Conservation (phyloP, 2,113 vertebrate species). For the Calypte anna region DNA sequence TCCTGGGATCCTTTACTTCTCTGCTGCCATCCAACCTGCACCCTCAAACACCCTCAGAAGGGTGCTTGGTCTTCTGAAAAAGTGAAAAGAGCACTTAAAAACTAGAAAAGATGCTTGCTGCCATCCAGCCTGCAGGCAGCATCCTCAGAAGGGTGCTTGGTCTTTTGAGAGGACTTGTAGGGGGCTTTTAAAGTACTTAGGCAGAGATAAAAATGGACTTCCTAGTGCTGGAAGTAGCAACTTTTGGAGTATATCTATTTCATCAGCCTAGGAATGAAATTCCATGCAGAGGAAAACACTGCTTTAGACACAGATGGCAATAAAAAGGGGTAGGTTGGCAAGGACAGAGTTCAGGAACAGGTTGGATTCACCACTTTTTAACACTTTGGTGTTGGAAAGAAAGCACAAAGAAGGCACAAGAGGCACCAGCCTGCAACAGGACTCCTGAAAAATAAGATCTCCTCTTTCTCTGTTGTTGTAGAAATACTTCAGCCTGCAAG, state of each 20-base stretch:
- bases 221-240: background rate
- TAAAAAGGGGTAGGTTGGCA: background rate
- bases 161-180: background rate
- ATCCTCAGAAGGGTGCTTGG: too few species aligned
- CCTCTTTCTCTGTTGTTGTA: background rate
- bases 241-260: background rate
- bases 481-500: background rate
- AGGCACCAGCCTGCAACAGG: background rate
- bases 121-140: too few species aligned
- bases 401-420: background rate
- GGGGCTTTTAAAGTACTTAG: background rate
- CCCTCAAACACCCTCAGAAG: background rate
- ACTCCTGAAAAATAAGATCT: background rate
- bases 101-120: too few species aligned
- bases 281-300: background rate
- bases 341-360: background rate
- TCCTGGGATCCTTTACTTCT: background rate
- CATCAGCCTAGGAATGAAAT: background rate
- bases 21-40: background rate
- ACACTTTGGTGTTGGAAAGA: background rate
- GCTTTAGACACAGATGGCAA: background rate
- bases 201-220: background rate
- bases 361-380: background rate
- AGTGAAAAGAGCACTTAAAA: too few species aligned
- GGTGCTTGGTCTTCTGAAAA: background rate